Evolutionary conservation across 2,888 invertebrate species (phyloP).

Genomic region (Tryphoninae sp.): DNA sequence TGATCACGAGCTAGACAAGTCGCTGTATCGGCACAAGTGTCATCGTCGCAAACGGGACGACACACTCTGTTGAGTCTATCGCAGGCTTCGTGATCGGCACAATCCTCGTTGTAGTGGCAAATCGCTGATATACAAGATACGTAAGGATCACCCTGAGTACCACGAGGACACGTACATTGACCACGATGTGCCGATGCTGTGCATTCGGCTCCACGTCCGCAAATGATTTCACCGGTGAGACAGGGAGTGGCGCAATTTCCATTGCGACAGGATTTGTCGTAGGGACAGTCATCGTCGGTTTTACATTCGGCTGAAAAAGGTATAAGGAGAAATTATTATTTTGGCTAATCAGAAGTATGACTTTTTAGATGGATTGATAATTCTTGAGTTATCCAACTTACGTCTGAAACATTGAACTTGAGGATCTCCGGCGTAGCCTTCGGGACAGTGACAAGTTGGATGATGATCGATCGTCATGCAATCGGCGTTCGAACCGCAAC

Average conservation of each 20-base stretch:
- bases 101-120: conserved; percentile 95
- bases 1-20: conserved; percentile 89
- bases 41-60: conserved; percentile 91
- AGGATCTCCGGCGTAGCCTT: conserved; percentile 94
- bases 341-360: background rate
- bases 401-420: conserved; percentile 93
- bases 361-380: background rate
- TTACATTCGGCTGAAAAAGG: conserved; percentile 88
- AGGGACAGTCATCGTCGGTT: conserved; percentile 90
- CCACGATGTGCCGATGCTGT: conserved; percentile 89
- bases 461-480: conserved; percentile 90
- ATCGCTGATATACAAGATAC: conserved; percentile 91
- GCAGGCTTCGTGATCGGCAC: conserved; percentile 92
- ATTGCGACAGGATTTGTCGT: conserved; percentile 90
- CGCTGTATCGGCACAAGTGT: conserved; percentile 90
- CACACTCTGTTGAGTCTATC: conserved; percentile 92
- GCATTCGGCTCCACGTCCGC: conserved; percentile 91
- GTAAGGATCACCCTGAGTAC: conserved; percentile 92
- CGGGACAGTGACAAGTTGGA: conserved; percentile 92
- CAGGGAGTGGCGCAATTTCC: conserved; percentile 92
- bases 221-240: conserved; percentile 84
- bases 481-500: conserved; percentile 91
- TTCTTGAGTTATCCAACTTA: conserved; percentile 81
- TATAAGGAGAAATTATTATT: conserved; percentile 19
- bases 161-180: conserved; percentile 91